Conservation (phyloP, 2,113 vertebrate species). For the Aplodontia rufa region DNA sequence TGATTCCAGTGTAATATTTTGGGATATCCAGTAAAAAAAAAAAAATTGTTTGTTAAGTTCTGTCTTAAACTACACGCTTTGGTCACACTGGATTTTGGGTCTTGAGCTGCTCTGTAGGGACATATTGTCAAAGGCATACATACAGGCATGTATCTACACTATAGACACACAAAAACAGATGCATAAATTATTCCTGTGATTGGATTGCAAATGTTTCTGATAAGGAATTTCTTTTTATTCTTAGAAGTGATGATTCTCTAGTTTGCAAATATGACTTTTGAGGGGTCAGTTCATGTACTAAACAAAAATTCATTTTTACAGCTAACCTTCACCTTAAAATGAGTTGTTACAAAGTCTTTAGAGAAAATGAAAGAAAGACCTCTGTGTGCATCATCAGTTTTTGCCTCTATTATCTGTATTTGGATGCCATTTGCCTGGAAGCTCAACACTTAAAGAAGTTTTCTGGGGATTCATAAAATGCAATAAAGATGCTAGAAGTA, state of each 20-base stretch:
- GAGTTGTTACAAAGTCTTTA: not conserved
- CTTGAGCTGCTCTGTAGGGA: not conserved
- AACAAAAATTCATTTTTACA: not conserved
- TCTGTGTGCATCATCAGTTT: not conserved
- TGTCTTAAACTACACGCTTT: not conserved
- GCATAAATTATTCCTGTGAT: not conserved
- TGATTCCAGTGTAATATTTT: not conserved
- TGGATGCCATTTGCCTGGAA: not conserved
- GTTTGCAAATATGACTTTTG: not conserved
- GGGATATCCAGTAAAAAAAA: not conserved
- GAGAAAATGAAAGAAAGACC: not conserved
- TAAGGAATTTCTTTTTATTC: not conserved
- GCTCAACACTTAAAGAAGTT: not conserved
- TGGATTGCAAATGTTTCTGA: not conserved
- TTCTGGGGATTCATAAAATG: not conserved
- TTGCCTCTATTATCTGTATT: not conserved
- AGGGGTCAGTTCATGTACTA: not conserved
- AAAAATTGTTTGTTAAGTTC: not conserved
- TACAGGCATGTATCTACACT: not conserved
- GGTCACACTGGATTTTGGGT: not conserved
- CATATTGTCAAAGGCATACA: too few species aligned
- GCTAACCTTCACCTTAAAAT: not conserved
- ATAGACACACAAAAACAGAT: not conserved
- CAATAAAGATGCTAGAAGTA: not conserved
- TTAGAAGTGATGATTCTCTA: not conserved